Evolutionary conservation across 2,797 vertebrate species (phyloP).

Genomic region (Melanotaenia parkinsoni): DNA sequence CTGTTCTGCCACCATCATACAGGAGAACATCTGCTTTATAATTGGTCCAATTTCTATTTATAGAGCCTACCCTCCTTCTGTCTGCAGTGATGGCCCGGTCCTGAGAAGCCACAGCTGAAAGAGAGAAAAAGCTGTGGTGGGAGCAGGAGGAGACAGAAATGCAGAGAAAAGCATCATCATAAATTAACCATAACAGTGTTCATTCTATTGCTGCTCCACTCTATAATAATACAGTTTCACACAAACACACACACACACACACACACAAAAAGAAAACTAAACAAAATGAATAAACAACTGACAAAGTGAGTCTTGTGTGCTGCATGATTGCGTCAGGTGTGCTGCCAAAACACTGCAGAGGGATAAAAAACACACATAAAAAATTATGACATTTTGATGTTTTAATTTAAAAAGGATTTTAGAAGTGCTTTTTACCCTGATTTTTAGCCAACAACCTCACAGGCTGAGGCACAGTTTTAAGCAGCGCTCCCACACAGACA

Average conservation of each 20-base stretch:
- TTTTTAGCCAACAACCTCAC: conserved; percentile 59
- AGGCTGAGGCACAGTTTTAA: conserved; percentile 43
- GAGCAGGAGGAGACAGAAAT: conserved; percentile 32
- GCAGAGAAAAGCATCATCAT: conserved; percentile 59
- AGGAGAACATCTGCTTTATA: conserved; percentile 79
- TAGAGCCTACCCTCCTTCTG: conserved; percentile 78
- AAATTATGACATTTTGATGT: conserved; percentile 24
- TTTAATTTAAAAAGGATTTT: conserved; percentile 32
- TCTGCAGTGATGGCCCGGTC: conserved; percentile 69
- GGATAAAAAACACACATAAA: conserved; percentile 13
- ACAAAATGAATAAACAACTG: conserved; percentile 28
- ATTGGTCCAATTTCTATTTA: conserved; percentile 83
- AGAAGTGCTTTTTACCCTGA: conserved; percentile 21
- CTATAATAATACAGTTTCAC: conserved; percentile 28
- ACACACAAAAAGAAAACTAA: conserved; percentile 12
- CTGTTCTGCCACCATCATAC: conserved; percentile 66
- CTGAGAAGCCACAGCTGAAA: conserved; percentile 68
- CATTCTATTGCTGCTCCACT: conserved; percentile 29
- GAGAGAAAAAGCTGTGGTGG: conserved; percentile 38
- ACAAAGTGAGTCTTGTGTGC: conserved; percentile 13
- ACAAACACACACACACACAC: neutral
- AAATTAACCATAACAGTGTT: conserved; percentile 60
- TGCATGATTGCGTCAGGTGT: neutral
- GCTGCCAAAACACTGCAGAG: conserved; percentile 23
- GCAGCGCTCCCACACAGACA: conserved; percentile 48